A percentile compares a stretch with the other conserved stretches of the same genome.
These are phyloP conservation scores for Spongia lamella DNA, from an alignment of 37 sponge, comb jelly and placozoan species.

Conservation along the genomic window DNA sequence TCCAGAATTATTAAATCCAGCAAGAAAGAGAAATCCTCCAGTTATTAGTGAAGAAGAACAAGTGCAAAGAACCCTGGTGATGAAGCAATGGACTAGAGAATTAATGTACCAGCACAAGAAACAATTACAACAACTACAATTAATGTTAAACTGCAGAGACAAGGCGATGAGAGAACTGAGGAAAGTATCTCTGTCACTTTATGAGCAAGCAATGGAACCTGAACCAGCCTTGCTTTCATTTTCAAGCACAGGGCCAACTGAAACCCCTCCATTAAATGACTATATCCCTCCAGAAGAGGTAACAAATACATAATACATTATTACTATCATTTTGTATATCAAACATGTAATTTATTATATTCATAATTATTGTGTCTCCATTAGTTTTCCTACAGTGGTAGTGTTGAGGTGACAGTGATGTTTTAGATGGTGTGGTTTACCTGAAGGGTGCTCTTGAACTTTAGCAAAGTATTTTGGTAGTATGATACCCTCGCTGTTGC, in stretches of 20 bases:
- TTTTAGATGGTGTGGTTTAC: no score
- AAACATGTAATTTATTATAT: no score
- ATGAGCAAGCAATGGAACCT: slow-evolving; percentile 55
- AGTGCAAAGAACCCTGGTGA: slow-evolving; percentile 51
- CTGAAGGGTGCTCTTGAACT: slow-evolving; percentile 28
- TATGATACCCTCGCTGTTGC: slow-evolving; percentile 79
- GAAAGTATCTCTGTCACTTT: slow-evolving; percentile 63
- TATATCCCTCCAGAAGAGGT: slow-evolving; percentile 75
- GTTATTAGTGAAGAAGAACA: slow-evolving; percentile 46
- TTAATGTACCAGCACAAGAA: slow-evolving; percentile 66
- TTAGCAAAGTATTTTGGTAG: slow-evolving; percentile 76
- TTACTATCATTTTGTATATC: no score
- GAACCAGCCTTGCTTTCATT: slow-evolving; percentile 65
- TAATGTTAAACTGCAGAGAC: slow-evolving; percentile 48
- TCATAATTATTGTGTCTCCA: no score
- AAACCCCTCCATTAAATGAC: slow-evolving; percentile 61
- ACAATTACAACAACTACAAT: slow-evolving; percentile 29
- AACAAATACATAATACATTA: no score
- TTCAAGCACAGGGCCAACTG: slow-evolving; percentile 39
- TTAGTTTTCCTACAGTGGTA: no score
- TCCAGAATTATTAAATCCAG: slow-evolving; percentile 87
- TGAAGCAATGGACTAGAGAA: slow-evolving; percentile 74
- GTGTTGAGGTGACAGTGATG: no score
- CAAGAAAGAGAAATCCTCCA: slow-evolving; percentile 57
- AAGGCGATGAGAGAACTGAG: slow-evolving; percentile 80